Evolutionary conservation across 2,888 invertebrate genomes (phyloP), one percentile per base, ranked within the genome.

Genomic region (Mythimna lalbum): DNA sequence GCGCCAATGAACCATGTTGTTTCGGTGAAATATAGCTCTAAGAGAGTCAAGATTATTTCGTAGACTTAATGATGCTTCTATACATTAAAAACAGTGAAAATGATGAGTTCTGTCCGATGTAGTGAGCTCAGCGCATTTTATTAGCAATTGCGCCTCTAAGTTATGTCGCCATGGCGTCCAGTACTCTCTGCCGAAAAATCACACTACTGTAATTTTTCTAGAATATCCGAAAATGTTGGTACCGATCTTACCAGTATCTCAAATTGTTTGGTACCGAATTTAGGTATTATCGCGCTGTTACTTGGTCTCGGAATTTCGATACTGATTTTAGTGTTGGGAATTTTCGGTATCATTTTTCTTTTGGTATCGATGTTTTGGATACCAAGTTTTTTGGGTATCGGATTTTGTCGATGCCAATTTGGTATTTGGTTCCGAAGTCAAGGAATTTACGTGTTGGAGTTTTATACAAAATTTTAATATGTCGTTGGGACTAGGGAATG

Each of bases 161-260:
- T 21, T 14, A 21, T 23, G 14, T 23, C 23, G 14, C 5, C 52
- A 21, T 14, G 52, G 14, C 14, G 21, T 52, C 21, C 14, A 21
- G 5, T 23, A 23, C 52, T 43, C 52, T 52, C 12, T 86, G 81
- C 85, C 86, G 76, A 81, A 78, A 81, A 73, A 63, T 61, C 61
- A 14, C 17, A 47, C 6, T n/a, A 19, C 49, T 23, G 4, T 76
- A 39, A 56, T 36, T 65, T 57, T 73, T 27, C 21, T 52, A 59
- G 4, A 17, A 47, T 49, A 53, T 55, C 69, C 60, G 39, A 76
- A 43, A 49, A 36, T 59, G 10, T 60, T 55, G 64, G 70, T 70
- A 75, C 55, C 67, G 61, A 61, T 47, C 69, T 63, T 74, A 80
- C 74, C 74, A 76, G 76, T 77, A 76, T 83, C 63, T 69, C 39